Conservation (phyloP, 1,140 invertebrate species). For the Telenomus remus region DNA sequence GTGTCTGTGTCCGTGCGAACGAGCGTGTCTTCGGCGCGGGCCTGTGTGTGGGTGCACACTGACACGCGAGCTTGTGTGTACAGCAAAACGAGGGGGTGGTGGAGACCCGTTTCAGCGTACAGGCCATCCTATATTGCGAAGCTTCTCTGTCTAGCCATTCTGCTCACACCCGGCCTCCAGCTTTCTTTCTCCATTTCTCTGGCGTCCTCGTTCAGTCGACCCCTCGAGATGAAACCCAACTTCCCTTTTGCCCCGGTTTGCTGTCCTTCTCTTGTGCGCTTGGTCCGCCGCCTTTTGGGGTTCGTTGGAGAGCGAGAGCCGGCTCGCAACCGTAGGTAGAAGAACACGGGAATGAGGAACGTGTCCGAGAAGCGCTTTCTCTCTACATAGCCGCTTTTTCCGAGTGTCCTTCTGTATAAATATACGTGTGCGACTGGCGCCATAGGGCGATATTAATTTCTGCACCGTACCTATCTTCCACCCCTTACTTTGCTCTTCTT, state of each 20-base stretch:
- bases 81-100: slow-evolving; percentile 41
- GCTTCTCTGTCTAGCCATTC: slow-evolving; percentile 31
- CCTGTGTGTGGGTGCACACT: slow-evolving; percentile 20
- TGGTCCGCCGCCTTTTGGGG: slow-evolving; percentile 68
- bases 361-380: slow-evolving; percentile 67
- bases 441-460: slow-evolving; percentile 72
- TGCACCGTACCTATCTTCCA: slow-evolving; percentile 59
- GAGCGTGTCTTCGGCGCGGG: slow-evolving; percentile 37
- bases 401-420: slow-evolving; percentile 40
- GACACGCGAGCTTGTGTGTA: slow-evolving; percentile 12
- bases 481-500: slow-evolving; percentile 45
- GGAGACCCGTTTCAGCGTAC: slow-evolving; percentile 55
- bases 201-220: slow-evolving; percentile 55
- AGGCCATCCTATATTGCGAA: slow-evolving; percentile 56
- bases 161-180: slow-evolving; percentile 10
- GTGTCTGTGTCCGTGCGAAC: slow-evolving; percentile 38
- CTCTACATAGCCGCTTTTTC: slow-evolving; percentile 48
- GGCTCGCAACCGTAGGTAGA: slow-evolving; percentile 61
- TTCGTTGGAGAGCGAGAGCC: slow-evolving; percentile 60
- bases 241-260: slow-evolving; percentile 58
- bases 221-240: slow-evolving; percentile 72
- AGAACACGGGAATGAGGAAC: slow-evolving; percentile 70
- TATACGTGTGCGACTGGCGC: slow-evolving; percentile 54
- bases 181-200: slow-evolving; percentile 38
- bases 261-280: slow-evolving; percentile 38